Evolutionary conservation across 2,113 vertebrate species (phyloP).

Genomic region (Marmota monax): DNA sequence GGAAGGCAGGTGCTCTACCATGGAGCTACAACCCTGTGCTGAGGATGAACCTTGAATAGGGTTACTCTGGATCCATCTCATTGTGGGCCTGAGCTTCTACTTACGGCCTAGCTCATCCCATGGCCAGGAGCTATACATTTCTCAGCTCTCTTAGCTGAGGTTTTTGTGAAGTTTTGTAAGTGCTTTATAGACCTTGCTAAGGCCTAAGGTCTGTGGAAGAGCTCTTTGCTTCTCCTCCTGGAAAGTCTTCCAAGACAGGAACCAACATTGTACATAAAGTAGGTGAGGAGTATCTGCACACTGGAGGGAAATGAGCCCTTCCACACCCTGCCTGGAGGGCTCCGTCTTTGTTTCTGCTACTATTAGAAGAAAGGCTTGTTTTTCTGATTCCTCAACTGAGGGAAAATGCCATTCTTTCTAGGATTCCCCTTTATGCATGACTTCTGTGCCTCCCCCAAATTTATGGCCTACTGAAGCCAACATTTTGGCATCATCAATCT

Average conservation of each 20-base stretch:
- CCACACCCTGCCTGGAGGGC: too few species aligned
- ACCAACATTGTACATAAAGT: background rate
- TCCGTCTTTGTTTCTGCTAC: background rate
- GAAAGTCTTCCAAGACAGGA: background rate
- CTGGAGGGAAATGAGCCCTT: background rate
- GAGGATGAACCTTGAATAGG: background rate
- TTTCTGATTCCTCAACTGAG: background rate
- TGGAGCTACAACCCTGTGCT: too few species aligned
- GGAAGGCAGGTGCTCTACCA: too few species aligned
- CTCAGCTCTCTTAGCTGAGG: background rate
- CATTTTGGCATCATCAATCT: background rate
- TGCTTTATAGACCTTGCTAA: background rate
- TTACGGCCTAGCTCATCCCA: background rate
- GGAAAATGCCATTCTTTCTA: background rate
- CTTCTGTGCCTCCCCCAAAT: background rate
- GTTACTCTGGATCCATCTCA: background rate
- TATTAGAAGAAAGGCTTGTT: background rate
- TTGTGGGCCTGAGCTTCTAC: too few species aligned
- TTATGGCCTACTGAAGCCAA: background rate
- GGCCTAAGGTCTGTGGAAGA: background rate
- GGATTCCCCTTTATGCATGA: background rate
- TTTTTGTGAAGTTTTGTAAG: background rate
- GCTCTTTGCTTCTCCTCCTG: background rate
- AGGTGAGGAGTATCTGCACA: rapidly evolving
- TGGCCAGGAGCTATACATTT: background rate